A percentile compares a stretch with the other conserved stretches of the same genome.
Evolutionary conservation across 2,113 vertebrate species (phyloP).

Genomic region (Myrmophylax atrothorax): DNA sequence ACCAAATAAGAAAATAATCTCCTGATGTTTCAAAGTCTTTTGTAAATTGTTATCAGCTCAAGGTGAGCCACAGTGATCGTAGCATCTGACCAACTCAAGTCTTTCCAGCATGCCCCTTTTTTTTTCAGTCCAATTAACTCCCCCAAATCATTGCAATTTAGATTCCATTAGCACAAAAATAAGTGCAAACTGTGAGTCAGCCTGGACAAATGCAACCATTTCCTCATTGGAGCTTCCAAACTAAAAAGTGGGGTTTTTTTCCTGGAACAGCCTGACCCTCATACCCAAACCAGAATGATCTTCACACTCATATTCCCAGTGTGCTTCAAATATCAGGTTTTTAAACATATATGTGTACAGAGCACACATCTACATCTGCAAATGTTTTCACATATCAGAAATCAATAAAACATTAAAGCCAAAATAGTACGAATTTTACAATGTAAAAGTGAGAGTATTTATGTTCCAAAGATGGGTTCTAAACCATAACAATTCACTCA

Average conservation of each 20-base stretch:
- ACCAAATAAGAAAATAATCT: neutral
- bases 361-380: neutral
- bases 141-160: neutral
- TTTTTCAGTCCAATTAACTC: neutral
- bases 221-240: neutral
- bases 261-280: neutral
- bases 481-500: neutral
- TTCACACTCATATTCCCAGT: neutral
- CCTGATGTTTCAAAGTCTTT: neutral
- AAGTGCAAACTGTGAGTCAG: neutral
- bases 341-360: neutral
- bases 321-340: rapidly evolving
- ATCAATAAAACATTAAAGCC: neutral
- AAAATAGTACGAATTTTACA: neutral
- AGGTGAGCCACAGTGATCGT: neutral
- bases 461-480: neutral
- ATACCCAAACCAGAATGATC: neutral
- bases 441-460: neutral
- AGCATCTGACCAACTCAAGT: rapidly evolving
- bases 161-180: neutral
- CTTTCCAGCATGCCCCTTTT: neutral
- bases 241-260: neutral
- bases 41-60: neutral
- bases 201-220: neutral
- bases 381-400: neutral